These are phyloP conservation scores for Ashinkailepas kermadecensis DNA, from an alignment of 2,888 invertebrate genomes.

Conservation along the genomic window DNA sequence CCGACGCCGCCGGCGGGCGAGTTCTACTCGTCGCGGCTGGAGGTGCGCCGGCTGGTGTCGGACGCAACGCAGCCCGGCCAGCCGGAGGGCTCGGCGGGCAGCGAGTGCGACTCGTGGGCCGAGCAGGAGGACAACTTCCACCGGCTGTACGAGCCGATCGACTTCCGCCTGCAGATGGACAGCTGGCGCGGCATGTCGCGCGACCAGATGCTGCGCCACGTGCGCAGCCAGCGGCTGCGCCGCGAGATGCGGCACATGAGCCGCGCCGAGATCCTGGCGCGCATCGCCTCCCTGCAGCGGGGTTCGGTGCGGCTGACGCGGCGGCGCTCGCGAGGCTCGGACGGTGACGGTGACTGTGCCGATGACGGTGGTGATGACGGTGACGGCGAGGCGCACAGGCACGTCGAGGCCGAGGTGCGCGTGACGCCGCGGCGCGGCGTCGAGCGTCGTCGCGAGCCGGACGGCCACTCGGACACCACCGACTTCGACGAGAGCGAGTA, in stretches of 20 bases:
- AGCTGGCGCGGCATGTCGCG: constrained; percentile 33
- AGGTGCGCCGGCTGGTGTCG: constrained; percentile 6
- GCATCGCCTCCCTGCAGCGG: constrained; percentile 30
- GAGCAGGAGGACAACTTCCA: constrained; percentile 36
- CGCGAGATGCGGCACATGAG: constrained; percentile 31
- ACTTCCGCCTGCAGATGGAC: constrained; percentile 31
- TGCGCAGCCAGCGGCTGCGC: constrained; percentile 31
- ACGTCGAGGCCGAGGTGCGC: constrained; percentile 32
- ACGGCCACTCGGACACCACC: constrained; percentile 30
- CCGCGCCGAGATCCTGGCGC: constrained; percentile 32
- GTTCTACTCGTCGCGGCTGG: constrained; percentile 23
- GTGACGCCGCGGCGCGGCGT: neutral
- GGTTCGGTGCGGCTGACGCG: neutral
- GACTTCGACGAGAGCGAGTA: constrained; percentile 32
- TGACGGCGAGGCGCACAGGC: neutral
- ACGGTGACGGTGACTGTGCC: neutral
- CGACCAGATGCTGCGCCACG: constrained; percentile 32
- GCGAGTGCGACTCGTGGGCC: constrained; percentile 34
- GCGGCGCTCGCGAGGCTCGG: neutral
- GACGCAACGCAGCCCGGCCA: neutral
- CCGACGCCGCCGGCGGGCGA: neutral
- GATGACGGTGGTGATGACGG: neutral
- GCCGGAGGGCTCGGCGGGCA: neutral
- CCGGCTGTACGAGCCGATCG: constrained; percentile 37
- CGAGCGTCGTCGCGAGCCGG: neutral